These are phyloP conservation scores for Dromiciops gliroides DNA, from an alignment of 2,113 vertebrate genomes.

Conservation along the genomic window DNA sequence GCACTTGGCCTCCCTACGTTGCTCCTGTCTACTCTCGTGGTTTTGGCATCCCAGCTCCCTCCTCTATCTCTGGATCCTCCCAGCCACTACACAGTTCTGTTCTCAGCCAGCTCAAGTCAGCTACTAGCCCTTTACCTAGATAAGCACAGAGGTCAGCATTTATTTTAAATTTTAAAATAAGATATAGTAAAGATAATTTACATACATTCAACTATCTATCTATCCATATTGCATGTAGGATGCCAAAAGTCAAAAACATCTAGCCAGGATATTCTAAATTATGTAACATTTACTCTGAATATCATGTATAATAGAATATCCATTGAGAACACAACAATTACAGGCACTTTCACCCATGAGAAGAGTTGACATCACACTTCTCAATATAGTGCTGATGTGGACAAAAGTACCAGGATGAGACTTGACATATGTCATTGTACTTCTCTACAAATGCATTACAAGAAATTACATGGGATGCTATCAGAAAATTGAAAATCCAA, in stretches of 20 bases:
- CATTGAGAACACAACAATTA: constrained; percentile 57
- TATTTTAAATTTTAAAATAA: neutral
- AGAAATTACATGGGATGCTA: constrained; percentile 86
- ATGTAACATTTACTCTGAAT: constrained; percentile 2
- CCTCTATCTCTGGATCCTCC: neutral
- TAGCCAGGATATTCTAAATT: constrained; percentile 56
- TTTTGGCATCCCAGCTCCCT: neutral
- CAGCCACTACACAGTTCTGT: neutral
- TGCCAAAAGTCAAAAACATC: constrained; percentile 47
- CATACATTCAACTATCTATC: neutral
- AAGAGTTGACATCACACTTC: constrained; percentile 68
- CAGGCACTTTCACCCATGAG: constrained; percentile 36
- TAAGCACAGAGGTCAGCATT: neutral
- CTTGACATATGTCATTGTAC: constrained; percentile 78
- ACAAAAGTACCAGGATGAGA: constrained; percentile 64
- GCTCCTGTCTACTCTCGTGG: neutral
- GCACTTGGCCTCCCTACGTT: neutral
- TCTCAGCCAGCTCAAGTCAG: neutral
- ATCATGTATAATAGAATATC: neutral
- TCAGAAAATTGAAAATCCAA: constrained; percentile 87
- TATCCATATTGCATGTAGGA: constrained; percentile 37
- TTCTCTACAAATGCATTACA: constrained; percentile 80
- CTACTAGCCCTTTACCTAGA: neutral
- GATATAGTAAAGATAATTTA: neutral
- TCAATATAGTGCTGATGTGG: constrained; percentile 38